Evolutionary conservation across 2,113 vertebrate genomes (phyloP).

Genomic region (Fulica atra): DNA sequence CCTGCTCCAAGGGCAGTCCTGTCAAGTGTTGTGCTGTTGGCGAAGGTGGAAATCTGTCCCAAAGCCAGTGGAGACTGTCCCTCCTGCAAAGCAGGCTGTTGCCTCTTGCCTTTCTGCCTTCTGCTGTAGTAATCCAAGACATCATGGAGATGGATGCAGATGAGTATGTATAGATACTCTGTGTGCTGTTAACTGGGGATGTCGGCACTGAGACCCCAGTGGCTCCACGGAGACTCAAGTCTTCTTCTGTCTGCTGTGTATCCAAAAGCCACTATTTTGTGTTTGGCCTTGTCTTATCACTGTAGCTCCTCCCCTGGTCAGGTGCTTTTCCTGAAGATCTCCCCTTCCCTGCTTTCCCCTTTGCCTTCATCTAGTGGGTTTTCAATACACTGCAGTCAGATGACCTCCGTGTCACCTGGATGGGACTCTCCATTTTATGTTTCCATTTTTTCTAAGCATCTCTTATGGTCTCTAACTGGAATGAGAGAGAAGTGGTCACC

Average conservation of each 20-base stretch:
- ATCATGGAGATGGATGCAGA: rapidly evolving
- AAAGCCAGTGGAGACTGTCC: background rate
- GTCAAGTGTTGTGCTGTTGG: background rate
- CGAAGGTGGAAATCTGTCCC: background rate
- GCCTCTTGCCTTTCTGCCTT: background rate
- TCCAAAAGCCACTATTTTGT: background rate
- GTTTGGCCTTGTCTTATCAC: background rate
- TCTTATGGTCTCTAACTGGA: background rate
- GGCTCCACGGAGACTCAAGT: background rate
- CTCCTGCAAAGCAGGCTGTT: background rate
- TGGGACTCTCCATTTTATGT: background rate
- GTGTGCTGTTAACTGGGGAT: background rate
- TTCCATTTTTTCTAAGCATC: background rate
- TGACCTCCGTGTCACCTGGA: background rate
- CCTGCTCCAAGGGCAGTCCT: background rate
- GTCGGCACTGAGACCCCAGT: background rate
- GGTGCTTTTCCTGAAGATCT: background rate
- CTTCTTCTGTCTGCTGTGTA: background rate
- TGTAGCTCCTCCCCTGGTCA: background rate
- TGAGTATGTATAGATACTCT: background rate
- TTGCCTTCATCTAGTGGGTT: background rate
- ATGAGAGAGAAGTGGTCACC: background rate
- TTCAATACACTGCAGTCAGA: background rate
- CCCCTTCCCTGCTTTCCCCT: background rate
- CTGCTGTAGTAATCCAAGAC: background rate